Base-by-base conservation (phyloP, 1,140 invertebrate genomes). In the Lasaia peninsularis region DNA sequence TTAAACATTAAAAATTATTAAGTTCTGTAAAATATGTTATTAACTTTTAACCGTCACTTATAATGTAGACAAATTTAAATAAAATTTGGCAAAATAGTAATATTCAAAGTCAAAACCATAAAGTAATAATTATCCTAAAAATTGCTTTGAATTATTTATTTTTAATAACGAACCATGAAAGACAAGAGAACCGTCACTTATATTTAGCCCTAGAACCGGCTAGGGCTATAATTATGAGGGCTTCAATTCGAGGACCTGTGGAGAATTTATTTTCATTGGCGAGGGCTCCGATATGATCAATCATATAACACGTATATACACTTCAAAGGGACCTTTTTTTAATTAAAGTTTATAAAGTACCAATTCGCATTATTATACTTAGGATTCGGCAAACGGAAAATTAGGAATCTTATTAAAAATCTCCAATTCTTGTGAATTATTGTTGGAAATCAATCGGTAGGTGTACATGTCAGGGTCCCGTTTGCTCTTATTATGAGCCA, bases 161-260 rank as follows among this genome's bases (percentile, higher is more conserved):
- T 48, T 10, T 48, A 11, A 7, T 44, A 48, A 20, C 20, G 11
- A 21, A 48, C 5, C 8, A 28, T 28, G 20, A 48, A 20, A 48
- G 18, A 6, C 0, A 48, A 48, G 18, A 48, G 10, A 48, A 48
- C 40, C 40, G 40, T n/a, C 40, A 48, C 10, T 11, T n/a, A 48
- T 16, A 4, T 0, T 40, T 21, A 48, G 21, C 58, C 62, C 58
- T 60, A 64, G 62, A 53, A 52, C 63, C 60, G 59, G 63, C 63
- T 62, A 56, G 60, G 59, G 61, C 37, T 11, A 21, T 0, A 28
- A 48, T 11, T 48, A 20, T n/a, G n/a, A n/a, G 9, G 9, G 2
- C 11, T 44, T 10, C 9, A 20, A 11, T 48, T 21, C 11, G 11
- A 48, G 10, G 20, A 48, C 18, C 18, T 48, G 40, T 10, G 40